These are phyloP conservation scores for Tenthredo mesomela DNA, from an alignment of 2,888 invertebrate genomes.

Conservation along the genomic window DNA sequence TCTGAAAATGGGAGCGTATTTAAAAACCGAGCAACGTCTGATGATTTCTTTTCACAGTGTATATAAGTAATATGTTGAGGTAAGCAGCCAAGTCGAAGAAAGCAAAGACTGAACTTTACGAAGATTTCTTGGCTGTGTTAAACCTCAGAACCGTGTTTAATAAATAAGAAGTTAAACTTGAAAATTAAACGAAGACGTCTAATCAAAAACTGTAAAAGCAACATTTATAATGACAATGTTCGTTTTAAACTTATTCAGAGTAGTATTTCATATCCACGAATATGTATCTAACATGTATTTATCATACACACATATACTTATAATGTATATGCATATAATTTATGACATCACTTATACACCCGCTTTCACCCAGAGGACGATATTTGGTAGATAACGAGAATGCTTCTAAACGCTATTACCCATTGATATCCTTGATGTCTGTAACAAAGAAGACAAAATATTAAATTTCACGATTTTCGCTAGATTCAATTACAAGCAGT, in stretches of 20 bases:
- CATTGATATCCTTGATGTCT: constrained; percentile 89
- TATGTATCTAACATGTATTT: constrained; percentile 17
- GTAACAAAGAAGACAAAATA: constrained; percentile 57
- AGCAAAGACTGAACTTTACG: constrained; percentile 48
- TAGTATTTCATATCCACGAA: constrained; percentile 26
- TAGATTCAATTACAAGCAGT: not conserved
- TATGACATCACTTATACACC: constrained; percentile 15
- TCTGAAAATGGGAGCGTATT: constrained; percentile 56
- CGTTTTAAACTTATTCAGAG: constrained; percentile 24
- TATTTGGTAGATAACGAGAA: not conserved
- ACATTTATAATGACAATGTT: constrained; percentile 18
- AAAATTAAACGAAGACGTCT: constrained; percentile 15
- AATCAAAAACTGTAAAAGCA: constrained; percentile 17
- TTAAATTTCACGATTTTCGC: not conserved
- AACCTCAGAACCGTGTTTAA: constrained; percentile 51
- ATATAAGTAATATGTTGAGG: constrained; percentile 39
- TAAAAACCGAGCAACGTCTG: constrained; percentile 56
- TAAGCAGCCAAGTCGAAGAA: constrained; percentile 52
- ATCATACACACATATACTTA: not conserved
- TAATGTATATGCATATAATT: constrained; percentile 12
- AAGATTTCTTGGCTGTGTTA: not conserved
- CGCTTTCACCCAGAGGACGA: constrained; percentile 26
- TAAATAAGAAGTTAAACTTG: constrained; percentile 26
- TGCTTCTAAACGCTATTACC: constrained; percentile 81
- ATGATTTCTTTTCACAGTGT: constrained; percentile 17